Percentiles rank a stretch among this genome's conserved stretches.
Conservation (phyloP, 2,888 invertebrate genomes). For the Thymelicus acteon region DNA sequence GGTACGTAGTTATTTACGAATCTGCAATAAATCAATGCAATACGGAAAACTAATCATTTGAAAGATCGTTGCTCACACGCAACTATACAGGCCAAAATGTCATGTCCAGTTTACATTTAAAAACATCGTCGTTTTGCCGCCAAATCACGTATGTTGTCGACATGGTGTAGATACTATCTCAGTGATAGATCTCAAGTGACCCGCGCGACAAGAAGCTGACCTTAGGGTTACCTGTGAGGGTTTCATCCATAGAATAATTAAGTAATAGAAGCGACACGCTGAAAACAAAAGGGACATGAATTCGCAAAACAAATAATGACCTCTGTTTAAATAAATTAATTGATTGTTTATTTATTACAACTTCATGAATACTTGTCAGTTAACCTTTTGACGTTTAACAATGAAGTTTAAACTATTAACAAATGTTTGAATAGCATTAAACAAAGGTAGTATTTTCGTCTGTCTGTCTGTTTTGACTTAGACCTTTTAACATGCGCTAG, state of each 20-base stretch:
- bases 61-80: background rate
- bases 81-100: background rate
- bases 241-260: slow-evolving; percentile 3
- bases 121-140: slow-evolving; percentile 19
- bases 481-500: no score
- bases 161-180: slow-evolving; percentile 25
- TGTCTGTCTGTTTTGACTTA: no score
- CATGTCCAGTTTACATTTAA: slow-evolving; percentile 5
- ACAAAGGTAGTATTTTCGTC: no score
- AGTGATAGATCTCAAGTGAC: slow-evolving; percentile 28
- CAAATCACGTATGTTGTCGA: slow-evolving; percentile 24
- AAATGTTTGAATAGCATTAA: no score
- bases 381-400: no score
- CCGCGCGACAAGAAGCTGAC: slow-evolving; percentile 13
- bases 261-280: background rate
- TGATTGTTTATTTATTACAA: no score
- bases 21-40: no score
- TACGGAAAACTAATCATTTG: background rate
- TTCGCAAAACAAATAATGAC: background rate
- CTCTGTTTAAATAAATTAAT: no score
- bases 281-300: no score
- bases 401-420: no score
- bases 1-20: no score
- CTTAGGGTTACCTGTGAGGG: slow-evolving; percentile 19
- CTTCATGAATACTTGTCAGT: no score